These are phyloP conservation scores for Drosophila recens DNA, from an alignment of 2,888 invertebrate genomes.

Conservation along the genomic window DNA sequence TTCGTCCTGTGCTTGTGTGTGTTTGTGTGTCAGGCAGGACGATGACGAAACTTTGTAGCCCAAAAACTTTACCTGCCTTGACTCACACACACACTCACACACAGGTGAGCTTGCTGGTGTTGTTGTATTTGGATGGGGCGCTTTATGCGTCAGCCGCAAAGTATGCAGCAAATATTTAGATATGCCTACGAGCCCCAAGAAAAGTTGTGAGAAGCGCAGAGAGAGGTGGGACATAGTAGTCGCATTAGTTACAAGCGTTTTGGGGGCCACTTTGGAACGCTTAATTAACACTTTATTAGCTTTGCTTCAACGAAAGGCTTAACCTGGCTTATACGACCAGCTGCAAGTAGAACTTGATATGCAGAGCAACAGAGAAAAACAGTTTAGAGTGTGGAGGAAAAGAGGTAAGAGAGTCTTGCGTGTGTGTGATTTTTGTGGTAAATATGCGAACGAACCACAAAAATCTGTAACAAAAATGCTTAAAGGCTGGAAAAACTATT, in stretches of 20 bases:
- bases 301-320: slow-evolving; percentile 60
- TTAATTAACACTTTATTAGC: slow-evolving; percentile 79
- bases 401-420: slow-evolving; percentile 13
- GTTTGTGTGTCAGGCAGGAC: slow-evolving; percentile 14
- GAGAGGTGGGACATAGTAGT: slow-evolving; percentile 23
- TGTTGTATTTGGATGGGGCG: slow-evolving; percentile 2
- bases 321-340: slow-evolving; percentile 50
- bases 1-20: slow-evolving; percentile 13
- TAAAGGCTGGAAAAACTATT: slow-evolving; percentile 76
- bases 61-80: slow-evolving; percentile 61
- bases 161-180: slow-evolving; percentile 77
- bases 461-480: slow-evolving; percentile 70
- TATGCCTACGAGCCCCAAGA: slow-evolving; percentile 57
- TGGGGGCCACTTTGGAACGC: slow-evolving; percentile 66
- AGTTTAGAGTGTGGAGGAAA: not conserved
- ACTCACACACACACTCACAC: slow-evolving; percentile 15
- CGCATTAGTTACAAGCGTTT: slow-evolving; percentile 64
- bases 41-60: slow-evolving; percentile 54
- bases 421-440: slow-evolving; percentile 62
- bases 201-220: slow-evolving; percentile 40
- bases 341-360: slow-evolving; percentile 44
- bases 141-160: slow-evolving; percentile 71
- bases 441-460: slow-evolving; percentile 65
- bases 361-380: not conserved
- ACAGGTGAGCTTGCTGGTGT: slow-evolving; percentile 25